Base-by-base conservation (phyloP, 2,113 vertebrate genomes). In the Rafetus swinhoei region DNA sequence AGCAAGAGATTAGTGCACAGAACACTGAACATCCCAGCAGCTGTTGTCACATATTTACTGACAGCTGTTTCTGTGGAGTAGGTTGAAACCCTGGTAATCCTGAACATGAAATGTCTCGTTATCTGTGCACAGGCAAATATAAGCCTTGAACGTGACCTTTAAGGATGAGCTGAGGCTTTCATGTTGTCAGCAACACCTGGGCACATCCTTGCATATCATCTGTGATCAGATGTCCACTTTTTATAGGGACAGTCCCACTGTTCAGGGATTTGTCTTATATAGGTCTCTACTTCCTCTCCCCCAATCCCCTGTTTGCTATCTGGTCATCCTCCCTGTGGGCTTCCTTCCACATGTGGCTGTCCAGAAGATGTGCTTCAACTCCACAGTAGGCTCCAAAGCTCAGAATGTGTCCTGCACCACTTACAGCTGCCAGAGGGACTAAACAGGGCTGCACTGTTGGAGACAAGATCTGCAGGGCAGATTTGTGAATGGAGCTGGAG, bases 1-100 rank as follows among this genome's bases (percentile, higher is more conserved):
- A 94, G 88, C 65, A 92, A 89, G 53, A 93, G 91, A 93, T 97
- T 91, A 95, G 81, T 86, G 77, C 94, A 92, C 18, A 21, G 91
- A 39, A 93, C 91, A 82, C 90, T 84, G 81, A 95, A 92, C 88
- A 89, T 87, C 82, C 93, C 90, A 95, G 93, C 95, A 96, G 94
- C 96, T 97, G 97, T 83, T 96, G 88, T 50, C 96, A 95, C 95
- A 97, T 94, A 91, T 94, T 97, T 97, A 91, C 88, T 94, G 94
- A 95, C 96, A 95, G 95, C 92, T 96, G 95, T 93, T 97, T 96
- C 91, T 87, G 88, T 59, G 80, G 92, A 93, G 91, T 82, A 92
- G 72, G 88, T 93, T 91, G 93, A 87, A 95, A 96, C 95, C 95
- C 93, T 95, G 90, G 91, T 95, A 93, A 97, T 95, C 92, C 77